A percentile compares a stretch with the other conserved stretches of the same genome.
Conservation (phyloP, 2,797 vertebrate genomes). For the Bovichtus diacanthus region DNA sequence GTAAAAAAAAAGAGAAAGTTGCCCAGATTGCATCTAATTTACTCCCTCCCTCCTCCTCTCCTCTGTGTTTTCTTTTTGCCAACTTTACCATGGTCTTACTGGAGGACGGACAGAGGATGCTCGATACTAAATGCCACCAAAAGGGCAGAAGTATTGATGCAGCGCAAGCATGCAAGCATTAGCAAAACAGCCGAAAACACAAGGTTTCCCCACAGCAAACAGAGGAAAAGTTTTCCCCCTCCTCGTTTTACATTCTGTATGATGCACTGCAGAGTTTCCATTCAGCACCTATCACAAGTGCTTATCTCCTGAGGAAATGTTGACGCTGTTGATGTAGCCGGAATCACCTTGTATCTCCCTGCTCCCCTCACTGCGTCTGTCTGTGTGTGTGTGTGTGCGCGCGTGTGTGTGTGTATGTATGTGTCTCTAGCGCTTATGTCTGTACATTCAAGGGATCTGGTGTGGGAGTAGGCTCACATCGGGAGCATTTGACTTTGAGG, state of each 20-base stretch:
- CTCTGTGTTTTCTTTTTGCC: slow-evolving; percentile 21
- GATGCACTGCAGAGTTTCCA: slow-evolving; percentile 46
- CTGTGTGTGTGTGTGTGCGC: slow-evolving; percentile 1
- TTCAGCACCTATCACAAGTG: slow-evolving; percentile 52
- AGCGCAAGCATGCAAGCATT: slow-evolving; percentile 20
- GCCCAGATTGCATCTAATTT: slow-evolving; percentile 40
- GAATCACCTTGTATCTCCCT: slow-evolving; percentile 60
- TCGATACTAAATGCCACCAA: slow-evolving; percentile 29
- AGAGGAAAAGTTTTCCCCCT: slow-evolving; percentile 33
- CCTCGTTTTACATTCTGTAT: slow-evolving; percentile 54
- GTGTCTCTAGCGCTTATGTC: neutral
- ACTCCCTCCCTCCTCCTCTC: neutral
- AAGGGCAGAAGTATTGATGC: slow-evolving; percentile 27
- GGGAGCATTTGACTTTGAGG: slow-evolving; percentile 37
- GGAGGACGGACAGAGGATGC: slow-evolving; percentile 23
- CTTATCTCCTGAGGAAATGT: slow-evolving; percentile 65
- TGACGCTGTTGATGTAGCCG: slow-evolving; percentile 42
- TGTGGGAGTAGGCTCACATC: slow-evolving; percentile 16
- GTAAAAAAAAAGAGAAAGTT: slow-evolving; percentile 19
- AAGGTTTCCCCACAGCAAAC: slow-evolving; percentile 25
- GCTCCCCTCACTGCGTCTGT: slow-evolving; percentile 11
- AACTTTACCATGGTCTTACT: slow-evolving; percentile 12
- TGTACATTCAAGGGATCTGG: neutral
- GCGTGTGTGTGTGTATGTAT: neutral
- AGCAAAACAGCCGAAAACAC: slow-evolving; percentile 18